Base-by-base conservation (phyloP, 92 coral and sea anemone genomes). In the Epizoanthus scotinus region DNA sequence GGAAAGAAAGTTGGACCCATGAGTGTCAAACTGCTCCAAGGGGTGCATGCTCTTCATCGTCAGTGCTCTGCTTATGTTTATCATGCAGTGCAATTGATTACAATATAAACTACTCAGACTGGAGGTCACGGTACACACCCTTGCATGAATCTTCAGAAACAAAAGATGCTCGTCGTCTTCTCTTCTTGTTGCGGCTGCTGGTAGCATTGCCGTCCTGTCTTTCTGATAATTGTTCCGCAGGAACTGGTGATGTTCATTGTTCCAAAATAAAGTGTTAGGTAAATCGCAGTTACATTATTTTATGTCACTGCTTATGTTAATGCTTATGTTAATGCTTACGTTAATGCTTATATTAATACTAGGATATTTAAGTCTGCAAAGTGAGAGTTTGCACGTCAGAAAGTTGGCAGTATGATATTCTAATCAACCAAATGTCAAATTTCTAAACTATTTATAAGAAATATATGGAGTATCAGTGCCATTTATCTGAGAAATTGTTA, bases 121-220 rank as follows among this genome's bases (percentile, higher is more conserved):
- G 60, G 5, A 34, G 61, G 55, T 75, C 67, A 38, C 36, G 38
- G 68, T 75, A 75, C 81, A 75, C 81, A 75, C 81, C 81, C 81
- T 75, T 75, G 81, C 63, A 58, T 58, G 81, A 75, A 58, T 75
- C 81, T 59, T 75, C 81, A 17, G 81, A 75, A 75, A 75, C 81
- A 75, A 75, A 44, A 57, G 81, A 75, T 22, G 67, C 67, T 28
- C 81, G 44, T 25, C 81, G 81, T 60, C 67, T 75, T 75, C 81
- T 75, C 22, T 20, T 75, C 22, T 20, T 60, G 56, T 50, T 70
- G 59, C 6, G 29, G 38, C 81, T 59, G 68, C 68, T 75, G 60
- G 57, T 19, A 58, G 38, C 67, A 36, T 29, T 75, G 61, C 55
- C 52, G 60, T 58, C 65, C 58, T 13, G 17, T 55, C 18, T 73